Conservation (phyloP, 2,888 invertebrate genomes). For the Diaperis boleti region DNA sequence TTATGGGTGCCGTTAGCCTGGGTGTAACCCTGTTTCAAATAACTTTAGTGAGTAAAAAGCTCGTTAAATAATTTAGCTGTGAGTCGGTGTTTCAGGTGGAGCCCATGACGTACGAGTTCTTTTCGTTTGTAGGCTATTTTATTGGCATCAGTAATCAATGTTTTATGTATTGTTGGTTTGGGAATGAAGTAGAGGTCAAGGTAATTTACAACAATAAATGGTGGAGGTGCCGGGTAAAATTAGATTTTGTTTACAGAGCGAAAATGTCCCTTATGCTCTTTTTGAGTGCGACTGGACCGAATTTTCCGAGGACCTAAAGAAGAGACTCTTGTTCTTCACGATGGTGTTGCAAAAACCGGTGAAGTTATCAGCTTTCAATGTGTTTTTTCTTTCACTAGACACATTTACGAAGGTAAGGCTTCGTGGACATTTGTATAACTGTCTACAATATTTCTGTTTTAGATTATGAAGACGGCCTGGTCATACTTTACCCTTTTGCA, state of each 20-base stretch:
- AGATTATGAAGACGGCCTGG: constrained; percentile 16
- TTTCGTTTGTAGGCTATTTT: too few relatives aligned
- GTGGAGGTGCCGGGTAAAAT: not conserved
- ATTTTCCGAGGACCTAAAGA: not conserved
- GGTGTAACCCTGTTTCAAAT: constrained; percentile 38
- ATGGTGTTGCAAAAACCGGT: constrained; percentile 1
- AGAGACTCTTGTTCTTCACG: constrained; percentile 3
- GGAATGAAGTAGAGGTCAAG: constrained; percentile 15
- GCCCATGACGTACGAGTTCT: too few relatives aligned
- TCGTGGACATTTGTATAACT: too few relatives aligned
- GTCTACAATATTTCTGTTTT: too few relatives aligned
- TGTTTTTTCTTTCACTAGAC: constrained; percentile 18
- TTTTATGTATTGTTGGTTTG: too few relatives aligned
- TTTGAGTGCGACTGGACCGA: constrained; percentile 15
- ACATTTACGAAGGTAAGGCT: constrained; percentile 14
- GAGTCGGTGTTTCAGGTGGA: too few relatives aligned
- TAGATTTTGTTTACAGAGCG: constrained; percentile 2
- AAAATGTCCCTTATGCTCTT: constrained; percentile 3
- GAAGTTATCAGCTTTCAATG: constrained; percentile 6
- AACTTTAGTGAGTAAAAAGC: constrained; percentile 28
- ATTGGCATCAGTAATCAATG: too few relatives aligned
- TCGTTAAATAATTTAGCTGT: too few relatives aligned
- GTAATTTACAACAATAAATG: constrained; percentile 1
- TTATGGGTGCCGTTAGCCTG: constrained; percentile 20
- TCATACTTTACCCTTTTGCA: constrained; percentile 10